A percentile compares a stretch with the other conserved stretches of the same genome.
Evolutionary conservation across 2,113 vertebrate genomes (phyloP).

Genomic region (Oncorhynchus keta): DNA sequence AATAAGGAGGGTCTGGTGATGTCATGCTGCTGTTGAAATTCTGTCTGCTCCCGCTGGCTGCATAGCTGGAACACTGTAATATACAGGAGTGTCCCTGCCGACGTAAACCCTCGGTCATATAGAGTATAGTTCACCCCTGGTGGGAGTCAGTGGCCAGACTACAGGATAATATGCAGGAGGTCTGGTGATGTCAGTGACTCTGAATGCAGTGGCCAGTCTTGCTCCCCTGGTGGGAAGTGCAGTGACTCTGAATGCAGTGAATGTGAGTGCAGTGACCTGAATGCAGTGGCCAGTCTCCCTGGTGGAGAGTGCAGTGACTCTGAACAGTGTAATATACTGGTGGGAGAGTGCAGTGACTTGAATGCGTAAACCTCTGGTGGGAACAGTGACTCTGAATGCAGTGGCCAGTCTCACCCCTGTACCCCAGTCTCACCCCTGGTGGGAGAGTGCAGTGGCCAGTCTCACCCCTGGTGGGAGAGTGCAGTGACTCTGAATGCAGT

Average conservation of each 20-base stretch:
- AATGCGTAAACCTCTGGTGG: background rate
- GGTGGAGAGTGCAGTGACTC: slow-evolving; percentile 26
- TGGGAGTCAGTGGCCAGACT: slow-evolving; percentile 26
- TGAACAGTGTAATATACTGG: too few relatives aligned
- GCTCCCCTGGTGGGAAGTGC: background rate
- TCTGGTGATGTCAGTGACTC: too few relatives aligned
- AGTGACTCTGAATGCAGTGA: background rate
- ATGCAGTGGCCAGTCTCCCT: too few relatives aligned
- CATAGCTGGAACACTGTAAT: slow-evolving; percentile 80
- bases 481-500: too few relatives aligned
- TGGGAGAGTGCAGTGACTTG: background rate
- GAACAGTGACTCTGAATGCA: background rate
- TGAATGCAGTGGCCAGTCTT: too few relatives aligned
- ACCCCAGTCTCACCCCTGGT: background rate
- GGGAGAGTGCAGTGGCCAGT: too few relatives aligned
- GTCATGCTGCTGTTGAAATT: background rate
- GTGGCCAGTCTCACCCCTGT: too few relatives aligned
- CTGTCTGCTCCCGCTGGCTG: slow-evolving; percentile 28
- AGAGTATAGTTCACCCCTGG: background rate
- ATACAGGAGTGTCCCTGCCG: slow-evolving; percentile 81
- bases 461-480: too few relatives aligned
- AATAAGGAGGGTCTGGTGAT: background rate
- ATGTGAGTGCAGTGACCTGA: too few relatives aligned
- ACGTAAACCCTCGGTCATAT: slow-evolving; percentile 74
- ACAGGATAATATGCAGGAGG: too few relatives aligned